Percentiles rank a stretch among this genome's conserved stretches.
These are phyloP conservation scores for Drosophila watanabei DNA, from an alignment of 1,140 invertebrate species.

Conservation along the genomic window DNA sequence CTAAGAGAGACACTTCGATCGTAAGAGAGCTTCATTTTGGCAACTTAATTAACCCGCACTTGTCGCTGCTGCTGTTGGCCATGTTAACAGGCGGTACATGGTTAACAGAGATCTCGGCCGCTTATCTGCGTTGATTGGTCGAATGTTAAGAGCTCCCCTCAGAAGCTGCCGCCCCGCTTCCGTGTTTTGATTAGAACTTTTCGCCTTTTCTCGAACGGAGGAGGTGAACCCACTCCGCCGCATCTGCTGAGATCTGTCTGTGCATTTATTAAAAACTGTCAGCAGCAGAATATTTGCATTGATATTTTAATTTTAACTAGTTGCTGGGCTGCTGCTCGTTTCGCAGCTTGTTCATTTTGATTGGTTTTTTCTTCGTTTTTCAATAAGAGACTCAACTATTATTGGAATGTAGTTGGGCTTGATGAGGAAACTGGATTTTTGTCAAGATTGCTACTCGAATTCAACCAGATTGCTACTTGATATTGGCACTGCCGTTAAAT, in stretches of 20 bases:
- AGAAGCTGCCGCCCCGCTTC: slow-evolving; percentile 58
- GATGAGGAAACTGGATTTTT: slow-evolving; percentile 38
- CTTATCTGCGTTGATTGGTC: slow-evolving; percentile 71
- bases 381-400: slow-evolving; percentile 29
- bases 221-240: neutral
- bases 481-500: slow-evolving; percentile 19
- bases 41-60: slow-evolving; percentile 69
- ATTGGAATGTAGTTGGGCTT: slow-evolving; percentile 45
- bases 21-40: slow-evolving; percentile 29
- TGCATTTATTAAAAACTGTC: slow-evolving; percentile 77
- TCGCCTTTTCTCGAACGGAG: neutral
- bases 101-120: slow-evolving; percentile 66
- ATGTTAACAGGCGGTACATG: slow-evolving; percentile 59
- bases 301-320: slow-evolving; percentile 54
- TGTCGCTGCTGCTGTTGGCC: slow-evolving; percentile 62
- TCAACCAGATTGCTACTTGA: slow-evolving; percentile 27
- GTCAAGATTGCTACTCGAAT: slow-evolving; percentile 22
- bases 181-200: slow-evolving; percentile 60
- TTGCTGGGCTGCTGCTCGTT: neutral
- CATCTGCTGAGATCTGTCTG: slow-evolving; percentile 6
- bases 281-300: slow-evolving; percentile 50
- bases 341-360: slow-evolving; percentile 40
- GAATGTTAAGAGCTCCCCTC: slow-evolving; percentile 64
- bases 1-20: slow-evolving; percentile 17
- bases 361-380: slow-evolving; percentile 39